Conservation (phyloP, 2,113 vertebrate genomes). For the Garra rufa region DNA sequence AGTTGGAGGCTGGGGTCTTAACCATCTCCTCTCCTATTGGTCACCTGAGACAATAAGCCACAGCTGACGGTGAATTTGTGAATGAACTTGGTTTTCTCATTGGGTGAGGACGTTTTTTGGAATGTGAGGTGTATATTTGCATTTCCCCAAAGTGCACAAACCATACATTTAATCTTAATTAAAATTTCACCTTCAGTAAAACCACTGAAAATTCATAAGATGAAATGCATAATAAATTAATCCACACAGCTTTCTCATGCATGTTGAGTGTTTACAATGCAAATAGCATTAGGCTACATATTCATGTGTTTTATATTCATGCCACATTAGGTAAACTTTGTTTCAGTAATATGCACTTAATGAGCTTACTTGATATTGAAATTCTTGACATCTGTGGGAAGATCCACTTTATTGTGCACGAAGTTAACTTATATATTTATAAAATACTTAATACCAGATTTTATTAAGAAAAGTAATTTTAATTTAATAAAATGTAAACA, state of each 20-base stretch:
- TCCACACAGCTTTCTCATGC: not conserved
- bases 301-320: conserved; percentile 60
- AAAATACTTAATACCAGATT: no score
- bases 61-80: conserved; percentile 78
- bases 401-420: conserved; percentile 13
- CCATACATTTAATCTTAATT: not conserved
- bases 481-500: not conserved
- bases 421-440: no score
- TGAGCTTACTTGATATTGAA: conserved; percentile 73
- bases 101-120: conserved; percentile 16
- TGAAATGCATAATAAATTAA: not conserved
- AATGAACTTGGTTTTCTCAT: conserved; percentile 84
- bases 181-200: not conserved
- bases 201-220: not conserved
- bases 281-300: conserved; percentile 24
- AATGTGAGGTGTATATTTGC: conserved; percentile 46
- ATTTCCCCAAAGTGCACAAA: conserved; percentile 1
- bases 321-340: conserved; percentile 64
- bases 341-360: conserved; percentile 65
- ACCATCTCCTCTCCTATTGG: conserved; percentile 77
- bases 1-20: conserved; percentile 59
- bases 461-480: no score
- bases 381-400: conserved; percentile 49
- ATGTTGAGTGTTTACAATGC: conserved; percentile 45
- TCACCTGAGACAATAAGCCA: conserved; percentile 68